Conservation (phyloP, 2,888 invertebrate genomes). For the Ceraclea dissimilis region DNA sequence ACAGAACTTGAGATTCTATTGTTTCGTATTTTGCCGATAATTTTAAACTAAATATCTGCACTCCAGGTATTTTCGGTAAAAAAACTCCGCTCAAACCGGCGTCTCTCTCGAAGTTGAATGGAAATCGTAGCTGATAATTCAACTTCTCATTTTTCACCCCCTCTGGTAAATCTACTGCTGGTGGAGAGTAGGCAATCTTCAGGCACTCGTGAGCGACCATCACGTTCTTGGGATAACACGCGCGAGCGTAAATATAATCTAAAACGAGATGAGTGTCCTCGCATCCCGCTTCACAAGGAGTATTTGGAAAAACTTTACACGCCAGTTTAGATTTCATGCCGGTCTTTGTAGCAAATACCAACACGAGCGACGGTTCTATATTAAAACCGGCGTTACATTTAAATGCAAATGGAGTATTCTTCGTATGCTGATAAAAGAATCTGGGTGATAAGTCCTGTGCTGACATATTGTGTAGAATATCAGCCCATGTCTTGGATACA, state of each 20-base stretch:
- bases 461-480: constrained; percentile 35
- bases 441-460: constrained; percentile 34
- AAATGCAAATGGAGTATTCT: constrained; percentile 27
- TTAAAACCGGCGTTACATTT: constrained; percentile 19
- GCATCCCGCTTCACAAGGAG: constrained; percentile 4
- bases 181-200: neutral
- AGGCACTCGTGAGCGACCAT: constrained; percentile 29
- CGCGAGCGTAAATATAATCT: constrained; percentile 35
- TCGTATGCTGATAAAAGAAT: constrained; percentile 28
- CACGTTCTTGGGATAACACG: constrained; percentile 37
- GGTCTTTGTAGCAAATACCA: constrained; percentile 11
- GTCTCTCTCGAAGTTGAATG: neutral
- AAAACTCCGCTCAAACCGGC: neutral
- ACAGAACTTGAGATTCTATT: neutral
- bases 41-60: neutral
- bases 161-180: neutral
- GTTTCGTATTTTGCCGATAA: neutral
- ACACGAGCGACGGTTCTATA: constrained; percentile 9
- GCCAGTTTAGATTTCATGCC: neutral
- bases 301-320: constrained; percentile 9
- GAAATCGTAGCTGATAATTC: neutral
- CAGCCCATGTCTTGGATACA: constrained; percentile 40
- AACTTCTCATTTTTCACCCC: neutral
- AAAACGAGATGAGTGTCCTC: constrained; percentile 34
- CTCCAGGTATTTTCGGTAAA: neutral